Base-by-base conservation (phyloP, 1,140 invertebrate genomes). In the Homalodisca vitripennis region DNA sequence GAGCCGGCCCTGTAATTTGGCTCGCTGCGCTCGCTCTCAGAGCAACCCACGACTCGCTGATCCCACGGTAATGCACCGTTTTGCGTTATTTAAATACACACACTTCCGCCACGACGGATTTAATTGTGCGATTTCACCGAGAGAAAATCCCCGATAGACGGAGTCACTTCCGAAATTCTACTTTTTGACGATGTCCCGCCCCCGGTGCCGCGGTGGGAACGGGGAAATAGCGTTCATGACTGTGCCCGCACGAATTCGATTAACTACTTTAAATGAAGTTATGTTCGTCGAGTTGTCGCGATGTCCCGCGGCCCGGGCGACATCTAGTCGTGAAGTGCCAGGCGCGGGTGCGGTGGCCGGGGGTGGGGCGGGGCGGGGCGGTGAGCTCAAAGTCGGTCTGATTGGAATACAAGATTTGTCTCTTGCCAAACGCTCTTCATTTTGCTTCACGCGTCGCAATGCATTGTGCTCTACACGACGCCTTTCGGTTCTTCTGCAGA, bases 241-340 rank as follows among this genome's bases (percentile, higher is more conserved):
- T 14, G 48, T 22, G 48, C 48, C 48, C 10, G 48, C 48, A 53
- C 48, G 48, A 53, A 12, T 53, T 53, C 48, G 3, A 53, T 53
- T 53, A 53, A 53, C 48, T 53, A 53, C 48, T 53, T 53, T 53
- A 53, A 53, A 53, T 22, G 48, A 22, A 53, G 6, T 53, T 53
- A 22, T 53, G 20, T 53, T 53, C 20, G 6, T 22, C 12, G 3
- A 17, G 34, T 6, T 41, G 34, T 41, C 34, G 34, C 34, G 6
- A 10, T 6, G 34, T n/a, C n/a, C n/a, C n/a, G n/a, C n/a, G n/a
- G n/a, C n/a, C n/a, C n/a, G n/a, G n/a, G n/a, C n/a, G n/a, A n/a
- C n/a, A n/a, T n/a, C n/a, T 41, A 10, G 34, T 41, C 34, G 34
- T 41, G 34, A 41, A 41, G 34, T 41, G 34, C n/a, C n/a, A n/a